Percentiles rank a stretch among this genome's conserved stretches.
These are phyloP conservation scores for Strix uralensis DNA, from an alignment of 2,113 vertebrate genomes.

Conservation along the genomic window DNA sequence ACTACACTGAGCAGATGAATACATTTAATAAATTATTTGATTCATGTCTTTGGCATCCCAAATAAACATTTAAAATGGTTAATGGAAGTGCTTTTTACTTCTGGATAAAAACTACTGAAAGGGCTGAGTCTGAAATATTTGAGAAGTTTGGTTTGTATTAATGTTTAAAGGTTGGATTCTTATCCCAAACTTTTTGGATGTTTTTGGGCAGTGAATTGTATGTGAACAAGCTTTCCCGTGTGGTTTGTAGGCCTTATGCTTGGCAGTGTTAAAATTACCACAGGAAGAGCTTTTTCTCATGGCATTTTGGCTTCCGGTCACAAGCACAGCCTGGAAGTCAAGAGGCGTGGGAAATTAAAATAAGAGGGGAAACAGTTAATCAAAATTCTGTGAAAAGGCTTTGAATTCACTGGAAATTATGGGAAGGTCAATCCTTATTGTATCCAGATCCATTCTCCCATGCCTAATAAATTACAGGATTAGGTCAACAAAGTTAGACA, in stretches of 20 bases:
- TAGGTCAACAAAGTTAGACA: background rate
- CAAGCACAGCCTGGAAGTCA: conserved; percentile 67
- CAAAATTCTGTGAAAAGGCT: conserved; percentile 64
- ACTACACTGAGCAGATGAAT: background rate
- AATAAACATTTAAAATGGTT: background rate
- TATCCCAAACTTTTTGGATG: conserved; percentile 66
- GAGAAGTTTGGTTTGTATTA: conserved; percentile 39
- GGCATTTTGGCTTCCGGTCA: conserved; percentile 73
- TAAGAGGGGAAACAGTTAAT: conserved; percentile 68
- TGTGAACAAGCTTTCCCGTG: conserved; percentile 62
- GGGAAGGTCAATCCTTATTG: conserved; percentile 56
- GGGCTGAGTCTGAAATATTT: conserved; percentile 44
- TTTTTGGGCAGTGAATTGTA: conserved; percentile 56
- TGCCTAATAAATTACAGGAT: conserved; percentile 22
- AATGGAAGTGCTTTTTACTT: background rate
- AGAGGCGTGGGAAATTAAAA: conserved; percentile 71
- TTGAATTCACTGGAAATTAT: conserved; percentile 66
- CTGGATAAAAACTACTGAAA: conserved; percentile 23
- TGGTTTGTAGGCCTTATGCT: conserved; percentile 66
- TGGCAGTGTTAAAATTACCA: conserved; percentile 60
- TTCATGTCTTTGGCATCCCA: background rate
- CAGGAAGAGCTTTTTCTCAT: conserved; percentile 74
- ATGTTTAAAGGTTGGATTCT: conserved; percentile 39
- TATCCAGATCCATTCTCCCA: conserved; percentile 60
- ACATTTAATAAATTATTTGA: background rate